These are phyloP conservation scores for Pterocles orientalis DNA, from an alignment of 2,113 vertebrate species.

Conservation along the genomic window DNA sequence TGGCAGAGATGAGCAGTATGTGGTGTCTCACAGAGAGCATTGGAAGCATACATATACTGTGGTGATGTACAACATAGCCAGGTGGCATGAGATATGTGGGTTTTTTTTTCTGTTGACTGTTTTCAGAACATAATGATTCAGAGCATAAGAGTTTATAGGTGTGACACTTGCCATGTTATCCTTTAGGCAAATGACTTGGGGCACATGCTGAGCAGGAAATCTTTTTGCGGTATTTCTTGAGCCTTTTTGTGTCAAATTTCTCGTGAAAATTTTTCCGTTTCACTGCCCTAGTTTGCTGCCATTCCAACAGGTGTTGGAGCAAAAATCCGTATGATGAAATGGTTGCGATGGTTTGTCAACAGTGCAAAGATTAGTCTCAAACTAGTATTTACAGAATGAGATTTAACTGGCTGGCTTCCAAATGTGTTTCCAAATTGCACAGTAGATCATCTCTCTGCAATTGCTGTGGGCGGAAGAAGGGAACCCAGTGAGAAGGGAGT, in stretches of 20 bases:
- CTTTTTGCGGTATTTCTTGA: background rate
- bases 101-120: background rate
- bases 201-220: background rate
- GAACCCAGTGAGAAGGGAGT: background rate
- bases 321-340: background rate
- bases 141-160: background rate
- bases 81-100: background rate
- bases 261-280: background rate
- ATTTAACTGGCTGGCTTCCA: background rate
- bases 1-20: background rate
- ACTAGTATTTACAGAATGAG: background rate
- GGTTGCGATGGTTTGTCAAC: background rate
- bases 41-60: rapidly evolving
- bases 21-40: background rate
- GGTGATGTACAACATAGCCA: rapidly evolving
- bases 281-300: background rate
- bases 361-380: background rate
- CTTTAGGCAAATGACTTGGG: background rate
- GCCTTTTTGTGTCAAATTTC: background rate
- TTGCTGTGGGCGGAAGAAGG: background rate
- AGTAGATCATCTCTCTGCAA: background rate
- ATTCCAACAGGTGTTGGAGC: background rate
- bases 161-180: background rate
- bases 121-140: background rate
- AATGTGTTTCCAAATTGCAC: background rate